phyloP scores from a whole-genome alignment of 1,140 invertebrate species.

The Propsilocerus akamusi region DNA sequence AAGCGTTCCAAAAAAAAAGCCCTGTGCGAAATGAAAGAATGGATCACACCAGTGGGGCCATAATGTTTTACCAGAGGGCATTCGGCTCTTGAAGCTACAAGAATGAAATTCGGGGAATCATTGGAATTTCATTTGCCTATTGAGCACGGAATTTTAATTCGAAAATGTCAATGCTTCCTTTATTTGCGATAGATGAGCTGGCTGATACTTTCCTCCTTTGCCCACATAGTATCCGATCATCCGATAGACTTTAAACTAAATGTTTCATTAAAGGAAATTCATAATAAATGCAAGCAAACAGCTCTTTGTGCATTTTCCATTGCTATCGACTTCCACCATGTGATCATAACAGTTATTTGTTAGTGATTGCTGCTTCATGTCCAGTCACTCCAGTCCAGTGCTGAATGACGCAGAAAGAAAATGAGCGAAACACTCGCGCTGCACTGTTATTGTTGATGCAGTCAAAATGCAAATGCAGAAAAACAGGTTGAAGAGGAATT shows the following conservation, averaged over 20 bases:
- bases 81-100: not conserved
- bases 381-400: not conserved
- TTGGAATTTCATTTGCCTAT: not conserved
- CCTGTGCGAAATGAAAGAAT: not conserved
- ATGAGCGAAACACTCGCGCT: not conserved
- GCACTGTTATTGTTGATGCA: not conserved
- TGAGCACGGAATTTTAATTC: conserved; percentile 1
- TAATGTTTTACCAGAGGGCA: conserved; percentile 1
- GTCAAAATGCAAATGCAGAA: conserved; percentile 1
- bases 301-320: not conserved
- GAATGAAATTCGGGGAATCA: not conserved
- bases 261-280: not conserved
- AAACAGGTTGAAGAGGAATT: not conserved
- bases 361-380: not conserved
- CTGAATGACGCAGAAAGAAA: not conserved
- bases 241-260: too few relatives aligned
- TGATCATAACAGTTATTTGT: not conserved
- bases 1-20: not conserved
- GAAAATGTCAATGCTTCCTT: not conserved
- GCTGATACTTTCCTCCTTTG: not conserved
- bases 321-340: not conserved
- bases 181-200: not conserved
- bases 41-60: not conserved
- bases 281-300: not conserved
- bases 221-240: not conserved